Conservation (phyloP, 1,140 invertebrate genomes). For the Bombus haemorrhoidalis region DNA sequence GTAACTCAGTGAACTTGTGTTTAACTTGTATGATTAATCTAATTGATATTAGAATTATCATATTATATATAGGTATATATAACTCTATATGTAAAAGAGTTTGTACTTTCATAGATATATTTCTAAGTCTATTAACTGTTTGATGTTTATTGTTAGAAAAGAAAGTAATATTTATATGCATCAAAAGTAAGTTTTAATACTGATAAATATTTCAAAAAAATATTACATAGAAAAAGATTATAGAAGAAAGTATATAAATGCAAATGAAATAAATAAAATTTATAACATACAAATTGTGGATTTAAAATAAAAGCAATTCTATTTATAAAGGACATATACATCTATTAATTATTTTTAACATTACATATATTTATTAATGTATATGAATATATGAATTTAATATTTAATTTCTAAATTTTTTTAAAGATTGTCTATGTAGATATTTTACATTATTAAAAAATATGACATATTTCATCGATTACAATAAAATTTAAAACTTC, state of each 20-base stretch:
- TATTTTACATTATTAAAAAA: background rate
- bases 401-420: constrained; percentile 28
- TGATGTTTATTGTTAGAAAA: constrained; percentile 55
- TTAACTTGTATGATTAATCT: constrained; percentile 45
- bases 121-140: constrained; percentile 61
- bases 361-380: background rate
- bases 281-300: background rate
- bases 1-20: constrained; percentile 51
- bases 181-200: constrained; percentile 55
- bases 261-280: constrained; percentile 22
- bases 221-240: constrained; percentile 14
- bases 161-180: constrained; percentile 56
- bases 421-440: background rate
- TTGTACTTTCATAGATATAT: constrained; percentile 74
- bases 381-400: background rate
- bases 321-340: background rate
- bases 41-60: constrained; percentile 47
- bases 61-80: constrained; percentile 32
- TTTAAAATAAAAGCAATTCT: constrained; percentile 17
- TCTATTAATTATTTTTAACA: constrained; percentile 23
- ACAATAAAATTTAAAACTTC: background rate
- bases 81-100: constrained; percentile 52
- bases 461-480: background rate
- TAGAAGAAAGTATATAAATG: constrained; percentile 10
- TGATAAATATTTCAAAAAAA: constrained; percentile 40